Evolutionary conservation across 1,140 invertebrate genomes (phyloP).

Genomic region (Dreissena rostriformis): DNA sequence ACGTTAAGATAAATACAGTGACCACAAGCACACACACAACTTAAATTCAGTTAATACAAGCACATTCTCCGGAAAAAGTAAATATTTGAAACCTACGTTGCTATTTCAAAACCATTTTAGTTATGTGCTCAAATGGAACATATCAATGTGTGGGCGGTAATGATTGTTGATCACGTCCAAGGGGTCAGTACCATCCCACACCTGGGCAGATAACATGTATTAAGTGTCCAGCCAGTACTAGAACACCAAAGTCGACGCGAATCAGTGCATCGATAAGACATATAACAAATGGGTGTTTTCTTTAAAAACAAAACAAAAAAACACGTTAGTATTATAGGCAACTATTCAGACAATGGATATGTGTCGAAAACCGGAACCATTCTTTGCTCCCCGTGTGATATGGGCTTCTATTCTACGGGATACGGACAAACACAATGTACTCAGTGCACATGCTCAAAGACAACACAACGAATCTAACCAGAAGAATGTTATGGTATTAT

Average conservation of each 20-base stretch:
- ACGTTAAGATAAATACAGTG: too few relatives aligned
- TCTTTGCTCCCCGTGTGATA: not conserved
- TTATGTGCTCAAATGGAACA: slow-evolving; percentile 13
- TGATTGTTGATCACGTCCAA: not conserved
- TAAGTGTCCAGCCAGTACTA: slow-evolving; percentile 12
- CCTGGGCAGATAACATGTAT: not conserved
- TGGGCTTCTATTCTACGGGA: not conserved
- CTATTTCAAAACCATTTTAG: not conserved
- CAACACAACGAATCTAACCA: not conserved
- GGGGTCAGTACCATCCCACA: slow-evolving; percentile 14
- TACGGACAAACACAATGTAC: not conserved
- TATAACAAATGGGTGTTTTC: too few relatives aligned
- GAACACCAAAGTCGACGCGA: not conserved
- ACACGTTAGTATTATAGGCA: too few relatives aligned
- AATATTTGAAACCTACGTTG: too few relatives aligned
- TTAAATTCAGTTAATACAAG: too few relatives aligned
- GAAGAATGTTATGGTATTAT: not conserved
- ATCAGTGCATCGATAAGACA: too few relatives aligned
- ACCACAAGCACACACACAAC: too few relatives aligned
- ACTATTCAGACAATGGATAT: not conserved
- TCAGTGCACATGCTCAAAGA: not conserved
- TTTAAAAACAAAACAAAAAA: too few relatives aligned
- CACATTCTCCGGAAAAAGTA: too few relatives aligned
- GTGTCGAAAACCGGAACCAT: not conserved
- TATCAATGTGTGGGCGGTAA: not conserved